Percentiles rank a stretch among this genome's conserved stretches.
Evolutionary conservation across 1,140 invertebrate genomes (phyloP).

Genomic region (Cydia pomonella): DNA sequence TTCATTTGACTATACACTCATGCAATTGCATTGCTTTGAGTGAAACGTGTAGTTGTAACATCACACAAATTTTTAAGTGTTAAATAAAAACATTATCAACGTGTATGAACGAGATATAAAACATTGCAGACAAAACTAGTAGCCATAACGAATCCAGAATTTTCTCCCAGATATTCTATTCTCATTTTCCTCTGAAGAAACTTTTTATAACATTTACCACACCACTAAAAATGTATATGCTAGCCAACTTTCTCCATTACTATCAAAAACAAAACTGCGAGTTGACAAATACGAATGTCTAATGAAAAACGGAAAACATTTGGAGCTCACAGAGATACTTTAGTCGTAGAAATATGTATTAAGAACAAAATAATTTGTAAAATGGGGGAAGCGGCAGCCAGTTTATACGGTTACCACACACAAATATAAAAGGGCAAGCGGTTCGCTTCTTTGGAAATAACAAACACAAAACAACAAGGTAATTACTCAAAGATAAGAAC

Average conservation of each 20-base stretch:
- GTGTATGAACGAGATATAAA: background rate
- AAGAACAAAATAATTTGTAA: constrained; percentile 7
- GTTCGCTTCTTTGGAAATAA: constrained; percentile 49
- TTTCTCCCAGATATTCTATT: background rate
- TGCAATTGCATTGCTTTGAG: no score
- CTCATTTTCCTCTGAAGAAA: constrained; percentile 8
- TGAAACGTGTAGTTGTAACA: no score
- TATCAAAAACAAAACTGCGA: constrained; percentile 20
- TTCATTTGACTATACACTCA: no score
- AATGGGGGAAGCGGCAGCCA: constrained; percentile 21
- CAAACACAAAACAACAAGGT: constrained; percentile 57
- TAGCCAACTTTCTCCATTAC: constrained; percentile 26
- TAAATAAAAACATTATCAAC: no score
- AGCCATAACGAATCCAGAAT: background rate
- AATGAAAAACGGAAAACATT: constrained; percentile 25
- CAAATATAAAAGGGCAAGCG: constrained; percentile 46
- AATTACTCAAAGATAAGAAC: constrained; percentile 70
- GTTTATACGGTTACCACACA: constrained; percentile 27
- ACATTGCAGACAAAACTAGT: background rate
- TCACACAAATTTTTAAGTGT: no score
- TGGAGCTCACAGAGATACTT: background rate
- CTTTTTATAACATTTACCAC: constrained; percentile 21
- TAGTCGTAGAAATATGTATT: constrained; percentile 15
- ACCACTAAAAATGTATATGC: constrained; percentile 17
- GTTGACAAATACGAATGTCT: background rate